Conservation (phyloP, 2,113 vertebrate genomes). For the Lasiurus borealis region DNA sequence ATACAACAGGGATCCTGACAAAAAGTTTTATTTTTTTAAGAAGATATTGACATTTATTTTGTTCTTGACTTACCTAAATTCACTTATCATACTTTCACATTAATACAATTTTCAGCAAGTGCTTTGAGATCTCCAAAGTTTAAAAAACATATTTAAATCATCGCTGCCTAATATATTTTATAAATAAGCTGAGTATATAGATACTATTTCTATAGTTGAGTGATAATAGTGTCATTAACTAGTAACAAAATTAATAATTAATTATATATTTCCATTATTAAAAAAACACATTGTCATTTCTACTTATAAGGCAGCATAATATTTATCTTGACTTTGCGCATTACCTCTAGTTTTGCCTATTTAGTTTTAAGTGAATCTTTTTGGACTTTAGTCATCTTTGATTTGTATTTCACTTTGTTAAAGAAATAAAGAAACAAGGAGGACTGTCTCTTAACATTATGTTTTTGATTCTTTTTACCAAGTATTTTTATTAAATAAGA, state of each 20-base stretch:
- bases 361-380: conserved; percentile 42
- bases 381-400: background rate
- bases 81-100: background rate
- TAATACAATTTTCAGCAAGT: conserved; percentile 30
- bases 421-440: background rate
- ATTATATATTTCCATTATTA: conserved; percentile 20
- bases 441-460: conserved; percentile 25
- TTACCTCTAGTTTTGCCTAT: background rate
- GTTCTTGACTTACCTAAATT: background rate
- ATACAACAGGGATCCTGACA: background rate
- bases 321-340: background rate
- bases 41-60: conserved; percentile 12
- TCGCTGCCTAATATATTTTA: background rate
- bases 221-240: conserved; percentile 31
- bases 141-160: conserved; percentile 24
- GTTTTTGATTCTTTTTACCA: conserved; percentile 65
- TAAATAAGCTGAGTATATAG: background rate
- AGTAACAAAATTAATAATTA: conserved; percentile 11
- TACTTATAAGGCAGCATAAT: conserved; percentile 15
- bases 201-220: background rate
- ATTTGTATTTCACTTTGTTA: background rate
- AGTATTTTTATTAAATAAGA: background rate
- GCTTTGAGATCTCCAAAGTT: conserved; percentile 18
- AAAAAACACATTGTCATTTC: conserved; percentile 30
- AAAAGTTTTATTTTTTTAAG: conserved; percentile 34